Evolutionary conservation across 2,113 vertebrate species (phyloP).

Genomic region (Sorex fumeus): DNA sequence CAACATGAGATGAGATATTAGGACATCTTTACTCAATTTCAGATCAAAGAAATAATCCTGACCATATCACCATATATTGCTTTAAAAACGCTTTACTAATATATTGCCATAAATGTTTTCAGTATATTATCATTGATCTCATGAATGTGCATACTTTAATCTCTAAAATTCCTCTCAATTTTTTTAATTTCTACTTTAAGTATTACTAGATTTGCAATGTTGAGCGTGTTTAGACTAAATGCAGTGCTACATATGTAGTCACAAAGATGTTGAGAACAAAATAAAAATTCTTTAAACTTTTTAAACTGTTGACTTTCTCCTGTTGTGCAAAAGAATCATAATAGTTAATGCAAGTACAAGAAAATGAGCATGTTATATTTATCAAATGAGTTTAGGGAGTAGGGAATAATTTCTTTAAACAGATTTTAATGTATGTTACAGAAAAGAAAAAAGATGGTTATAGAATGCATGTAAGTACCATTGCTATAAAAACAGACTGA

Average conservation of each 20-base stretch:
- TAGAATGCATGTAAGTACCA: not conserved
- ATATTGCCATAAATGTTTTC: conserved; percentile 11
- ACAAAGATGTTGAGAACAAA: not conserved
- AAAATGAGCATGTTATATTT: conserved; percentile 8
- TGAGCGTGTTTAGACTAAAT: not conserved
- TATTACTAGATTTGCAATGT: not conserved
- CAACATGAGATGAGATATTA: conserved; percentile 13
- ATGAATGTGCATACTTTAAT: not conserved
- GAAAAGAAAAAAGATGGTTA: not conserved
- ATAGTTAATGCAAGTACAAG: not conserved
- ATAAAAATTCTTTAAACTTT: not conserved
- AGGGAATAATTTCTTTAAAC: not conserved
- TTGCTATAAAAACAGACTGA: not conserved
- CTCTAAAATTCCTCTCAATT: not conserved
- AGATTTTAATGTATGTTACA: conserved; percentile 7
- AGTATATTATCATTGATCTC: not conserved
- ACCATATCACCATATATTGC: not conserved
- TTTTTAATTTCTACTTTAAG: not conserved
- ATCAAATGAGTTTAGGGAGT: conserved; percentile 22
- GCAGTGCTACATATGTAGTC: not conserved
- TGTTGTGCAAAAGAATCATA: not conserved
- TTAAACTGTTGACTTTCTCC: not conserved
- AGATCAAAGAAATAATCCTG: conserved; percentile 39
- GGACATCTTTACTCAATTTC: conserved; percentile 4
- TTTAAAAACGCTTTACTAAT: not conserved